Percentiles rank a stretch among this genome's conserved stretches.
Evolutionary conservation across 1,140 invertebrate species (phyloP).

Genomic region (Branchinecta lindahli): DNA sequence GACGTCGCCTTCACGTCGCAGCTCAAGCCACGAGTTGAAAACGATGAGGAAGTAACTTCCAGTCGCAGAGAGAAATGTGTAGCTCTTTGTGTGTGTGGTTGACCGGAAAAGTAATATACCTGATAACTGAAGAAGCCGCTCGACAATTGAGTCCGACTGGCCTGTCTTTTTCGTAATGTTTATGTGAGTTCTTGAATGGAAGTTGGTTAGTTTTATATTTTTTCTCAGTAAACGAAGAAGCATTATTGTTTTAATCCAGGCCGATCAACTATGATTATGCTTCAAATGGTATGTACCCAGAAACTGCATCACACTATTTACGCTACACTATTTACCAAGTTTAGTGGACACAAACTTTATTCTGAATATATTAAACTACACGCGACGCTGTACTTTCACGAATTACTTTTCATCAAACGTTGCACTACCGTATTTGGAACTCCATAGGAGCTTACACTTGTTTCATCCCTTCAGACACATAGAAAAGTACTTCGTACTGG

Average conservation of each 20-base stretch:
- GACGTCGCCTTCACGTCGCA: background rate
- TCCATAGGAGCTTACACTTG: background rate
- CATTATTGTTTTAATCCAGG: too few relatives aligned
- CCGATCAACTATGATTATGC: too few relatives aligned
- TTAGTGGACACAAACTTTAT: too few relatives aligned
- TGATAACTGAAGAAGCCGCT: background rate
- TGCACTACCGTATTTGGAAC: background rate
- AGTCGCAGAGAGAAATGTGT: background rate
- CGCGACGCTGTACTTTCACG: background rate
- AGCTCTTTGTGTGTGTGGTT: background rate
- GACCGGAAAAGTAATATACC: background rate
- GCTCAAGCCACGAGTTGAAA: background rate
- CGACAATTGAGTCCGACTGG: background rate
- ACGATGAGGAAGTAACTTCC: background rate
- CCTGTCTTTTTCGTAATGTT: too few relatives aligned
- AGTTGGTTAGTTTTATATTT: too few relatives aligned
- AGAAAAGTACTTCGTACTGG: background rate
- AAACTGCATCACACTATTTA: too few relatives aligned
- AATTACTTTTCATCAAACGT: conserved; percentile 5
- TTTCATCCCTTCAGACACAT: background rate
- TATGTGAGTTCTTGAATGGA: too few relatives aligned
- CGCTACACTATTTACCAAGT: too few relatives aligned
- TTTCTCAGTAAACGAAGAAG: too few relatives aligned
- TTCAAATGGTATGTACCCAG: too few relatives aligned
- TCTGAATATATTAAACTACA: too few relatives aligned